Conservation (phyloP, 2,888 invertebrate species). For the Ornithoptera priamus region DNA sequence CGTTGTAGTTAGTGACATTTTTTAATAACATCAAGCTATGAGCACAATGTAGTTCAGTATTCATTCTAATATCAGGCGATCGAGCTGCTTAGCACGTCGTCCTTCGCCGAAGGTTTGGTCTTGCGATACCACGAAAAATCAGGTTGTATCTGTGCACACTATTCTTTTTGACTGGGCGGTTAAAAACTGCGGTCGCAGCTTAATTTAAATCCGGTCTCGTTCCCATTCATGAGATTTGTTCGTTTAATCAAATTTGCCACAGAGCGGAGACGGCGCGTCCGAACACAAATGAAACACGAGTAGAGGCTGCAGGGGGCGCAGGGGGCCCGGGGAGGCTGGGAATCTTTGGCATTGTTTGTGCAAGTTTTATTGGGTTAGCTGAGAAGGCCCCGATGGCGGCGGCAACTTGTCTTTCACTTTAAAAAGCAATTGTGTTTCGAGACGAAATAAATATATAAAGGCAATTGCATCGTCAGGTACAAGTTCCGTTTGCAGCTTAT, state of each 20-base stretch:
- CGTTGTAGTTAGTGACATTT: no score
- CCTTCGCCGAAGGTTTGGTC: no score
- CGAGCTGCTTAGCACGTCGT: no score
- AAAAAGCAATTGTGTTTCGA: conserved; percentile 23
- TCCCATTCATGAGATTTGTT: conserved; percentile 7
- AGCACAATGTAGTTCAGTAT: no score
- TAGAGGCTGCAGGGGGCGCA: neutral
- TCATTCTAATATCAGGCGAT: no score
- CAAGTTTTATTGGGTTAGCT: conserved; percentile 27
- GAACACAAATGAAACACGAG: conserved; percentile 28
- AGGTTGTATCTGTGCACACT: neutral
- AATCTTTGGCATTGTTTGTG: conserved; percentile 30
- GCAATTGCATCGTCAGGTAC: conserved; percentile 8
- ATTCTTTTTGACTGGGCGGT: neutral
- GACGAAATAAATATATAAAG: conserved; percentile 18
- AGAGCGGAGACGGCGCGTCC: conserved; percentile 7
- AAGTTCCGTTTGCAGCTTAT: neutral
- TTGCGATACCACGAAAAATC: neutral
- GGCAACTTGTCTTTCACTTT: conserved; percentile 27
- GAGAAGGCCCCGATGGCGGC: conserved; percentile 15
- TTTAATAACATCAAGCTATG: no score
- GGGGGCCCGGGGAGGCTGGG: neutral
- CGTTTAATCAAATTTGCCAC: conserved; percentile 21
- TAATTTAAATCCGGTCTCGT: neutral
- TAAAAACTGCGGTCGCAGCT: neutral